phyloP scores from a whole-genome alignment of 2,888 invertebrate genomes.

The Apamea epomidion region DNA sequence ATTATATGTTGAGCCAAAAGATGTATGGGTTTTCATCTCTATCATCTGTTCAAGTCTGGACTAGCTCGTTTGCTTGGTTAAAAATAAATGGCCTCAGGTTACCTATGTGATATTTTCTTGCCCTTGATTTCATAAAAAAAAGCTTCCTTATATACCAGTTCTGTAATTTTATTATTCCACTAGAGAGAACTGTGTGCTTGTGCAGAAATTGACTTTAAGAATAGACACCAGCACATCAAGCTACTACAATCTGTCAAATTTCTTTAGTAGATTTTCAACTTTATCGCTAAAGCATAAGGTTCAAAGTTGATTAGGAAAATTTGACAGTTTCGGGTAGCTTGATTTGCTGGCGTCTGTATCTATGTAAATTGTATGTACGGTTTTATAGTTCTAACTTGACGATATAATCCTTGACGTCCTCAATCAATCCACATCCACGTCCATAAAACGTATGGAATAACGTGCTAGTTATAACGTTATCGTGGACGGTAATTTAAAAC shows the following conservation, averaged over 20 bases:
- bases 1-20: neutral
- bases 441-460: neutral
- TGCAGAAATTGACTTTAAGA: neutral
- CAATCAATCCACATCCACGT: neutral
- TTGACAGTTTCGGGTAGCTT: too few species aligned
- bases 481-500: neutral
- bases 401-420: neutral
- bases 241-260: too few species aligned
- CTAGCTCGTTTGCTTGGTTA: neutral
- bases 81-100: neutral
- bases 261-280: too few species aligned
- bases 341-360: too few species aligned
- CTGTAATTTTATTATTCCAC: neutral
- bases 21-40: constrained; percentile 4
- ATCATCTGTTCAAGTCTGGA: constrained; percentile 12
- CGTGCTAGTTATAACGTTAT: neutral
- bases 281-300: too few species aligned
- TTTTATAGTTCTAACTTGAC: neutral
- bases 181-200: neutral
- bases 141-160: neutral
- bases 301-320: too few species aligned
- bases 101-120: neutral
- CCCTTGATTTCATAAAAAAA: neutral
- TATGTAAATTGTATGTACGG: neutral
- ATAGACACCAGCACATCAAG: neutral